A percentile compares a stretch with the other conserved stretches of the same genome.
Evolutionary conservation across 2,797 vertebrate genomes (phyloP).

Genomic region (Pipistrellus nathusii): DNA sequence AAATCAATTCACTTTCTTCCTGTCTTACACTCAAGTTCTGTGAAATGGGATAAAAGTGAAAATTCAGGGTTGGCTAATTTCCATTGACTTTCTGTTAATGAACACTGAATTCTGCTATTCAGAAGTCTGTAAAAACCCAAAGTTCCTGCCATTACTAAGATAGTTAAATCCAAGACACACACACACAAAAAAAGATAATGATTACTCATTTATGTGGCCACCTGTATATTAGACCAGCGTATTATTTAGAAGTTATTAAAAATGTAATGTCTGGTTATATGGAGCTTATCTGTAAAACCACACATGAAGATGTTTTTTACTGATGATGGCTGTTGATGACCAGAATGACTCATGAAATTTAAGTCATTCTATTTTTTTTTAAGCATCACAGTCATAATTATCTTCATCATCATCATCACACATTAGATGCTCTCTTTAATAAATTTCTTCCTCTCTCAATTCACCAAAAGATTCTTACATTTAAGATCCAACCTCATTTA

Average conservation of each 20-base stretch:
- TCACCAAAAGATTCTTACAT: neutral
- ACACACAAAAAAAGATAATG: too few relatives aligned
- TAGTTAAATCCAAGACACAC: neutral
- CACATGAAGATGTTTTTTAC: neutral
- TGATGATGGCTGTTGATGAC: neutral
- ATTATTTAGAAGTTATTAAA: neutral
- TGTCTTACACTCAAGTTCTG: neutral
- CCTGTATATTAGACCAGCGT: neutral
- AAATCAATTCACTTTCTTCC: neutral
- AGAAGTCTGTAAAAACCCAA: neutral
- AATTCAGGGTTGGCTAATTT: neutral
- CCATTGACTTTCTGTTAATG: neutral
- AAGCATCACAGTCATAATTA: neutral
- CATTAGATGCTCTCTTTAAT: neutral
- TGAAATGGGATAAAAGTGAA: conserved; percentile 44
- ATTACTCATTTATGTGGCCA: neutral
- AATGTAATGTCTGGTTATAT: neutral
- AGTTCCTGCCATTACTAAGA: neutral
- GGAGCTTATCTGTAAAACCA: neutral
- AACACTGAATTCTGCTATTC: neutral
- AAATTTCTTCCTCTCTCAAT: neutral
- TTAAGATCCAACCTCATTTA: neutral
- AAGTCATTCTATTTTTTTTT: neutral
- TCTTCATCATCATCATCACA: neutral
- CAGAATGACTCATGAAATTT: neutral